A percentile compares a stretch with the other conserved stretches of the same genome.
phyloP scores from a whole-genome alignment of 1,140 invertebrate species.

The Drosophila kepulauana region DNA sequence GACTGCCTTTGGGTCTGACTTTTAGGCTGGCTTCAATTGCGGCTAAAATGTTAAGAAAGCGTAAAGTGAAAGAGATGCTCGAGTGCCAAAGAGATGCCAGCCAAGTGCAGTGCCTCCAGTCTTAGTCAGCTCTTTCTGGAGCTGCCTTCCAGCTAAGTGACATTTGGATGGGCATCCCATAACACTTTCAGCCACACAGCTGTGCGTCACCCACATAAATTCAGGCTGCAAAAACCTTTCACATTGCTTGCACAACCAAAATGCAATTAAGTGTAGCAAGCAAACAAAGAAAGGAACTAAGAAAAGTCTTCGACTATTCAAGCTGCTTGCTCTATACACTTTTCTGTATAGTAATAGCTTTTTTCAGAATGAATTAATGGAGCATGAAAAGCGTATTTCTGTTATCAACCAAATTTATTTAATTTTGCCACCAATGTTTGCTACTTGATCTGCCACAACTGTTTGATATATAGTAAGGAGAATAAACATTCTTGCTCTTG shows the following conservation, averaged over 20 bases:
- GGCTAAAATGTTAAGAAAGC: conserved; percentile 64
- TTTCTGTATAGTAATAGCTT: background rate
- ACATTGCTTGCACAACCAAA: conserved; percentile 53
- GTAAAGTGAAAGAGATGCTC: conserved; percentile 75
- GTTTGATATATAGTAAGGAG: too few species aligned
- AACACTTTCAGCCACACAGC: conserved; percentile 58
- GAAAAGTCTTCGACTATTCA: background rate
- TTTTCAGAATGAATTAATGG: too few species aligned
- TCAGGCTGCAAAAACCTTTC: conserved; percentile 55
- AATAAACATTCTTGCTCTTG: background rate
- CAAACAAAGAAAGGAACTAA: conserved; percentile 26
- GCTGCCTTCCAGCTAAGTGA: conserved; percentile 23
- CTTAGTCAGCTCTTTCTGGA: conserved; percentile 37
- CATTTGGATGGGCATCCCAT: conserved; percentile 38
- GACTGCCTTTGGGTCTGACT: conserved; percentile 52
- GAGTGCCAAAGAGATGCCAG: conserved; percentile 54
- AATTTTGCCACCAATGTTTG: too few species aligned
- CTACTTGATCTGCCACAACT: too few species aligned
- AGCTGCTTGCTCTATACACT: conserved; percentile 19
- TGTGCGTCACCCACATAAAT: conserved; percentile 63
- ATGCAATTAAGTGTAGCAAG: conserved; percentile 63
- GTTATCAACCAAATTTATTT: too few species aligned
- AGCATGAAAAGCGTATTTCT: too few species aligned
- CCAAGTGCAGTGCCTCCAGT: conserved; percentile 52
- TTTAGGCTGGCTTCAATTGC: conserved; percentile 40